Evolutionary conservation across 2,113 vertebrate species (phyloP).

Genomic region (Apaloderma vittatum): DNA sequence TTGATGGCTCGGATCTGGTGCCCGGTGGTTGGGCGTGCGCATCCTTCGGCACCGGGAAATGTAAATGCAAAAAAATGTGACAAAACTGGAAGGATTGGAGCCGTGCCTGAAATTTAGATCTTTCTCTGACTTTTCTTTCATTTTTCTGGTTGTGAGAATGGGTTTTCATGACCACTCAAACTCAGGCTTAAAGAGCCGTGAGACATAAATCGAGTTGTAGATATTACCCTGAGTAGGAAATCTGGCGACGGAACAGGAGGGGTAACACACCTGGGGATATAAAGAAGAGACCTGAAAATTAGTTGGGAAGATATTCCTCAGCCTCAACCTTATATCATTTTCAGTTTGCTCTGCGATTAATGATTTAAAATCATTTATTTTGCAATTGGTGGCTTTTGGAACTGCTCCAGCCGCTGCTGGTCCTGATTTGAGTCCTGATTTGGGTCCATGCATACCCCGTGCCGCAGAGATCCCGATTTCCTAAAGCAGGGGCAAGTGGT

Average conservation of each 20-base stretch:
- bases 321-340: background rate
- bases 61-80: background rate
- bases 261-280: no score
- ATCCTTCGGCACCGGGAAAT: background rate
- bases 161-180: background rate
- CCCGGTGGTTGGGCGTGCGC: no score
- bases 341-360: background rate
- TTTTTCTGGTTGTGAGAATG: background rate
- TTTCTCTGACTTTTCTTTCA: background rate
- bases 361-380: background rate
- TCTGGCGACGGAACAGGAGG: no score
- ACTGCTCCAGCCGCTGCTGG: background rate
- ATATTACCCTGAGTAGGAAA: no score
- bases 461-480: background rate
- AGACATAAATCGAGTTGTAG: background rate
- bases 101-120: background rate
- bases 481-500: background rate
- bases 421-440: background rate
- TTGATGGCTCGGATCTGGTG: rapidly evolving
- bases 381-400: background rate
- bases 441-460: background rate
- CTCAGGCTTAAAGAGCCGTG: background rate
- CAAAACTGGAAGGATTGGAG: background rate
- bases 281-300: no score
- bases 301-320: no score